Base-by-base conservation (phyloP, 2,888 invertebrate species). In the Ceramica pisi region DNA sequence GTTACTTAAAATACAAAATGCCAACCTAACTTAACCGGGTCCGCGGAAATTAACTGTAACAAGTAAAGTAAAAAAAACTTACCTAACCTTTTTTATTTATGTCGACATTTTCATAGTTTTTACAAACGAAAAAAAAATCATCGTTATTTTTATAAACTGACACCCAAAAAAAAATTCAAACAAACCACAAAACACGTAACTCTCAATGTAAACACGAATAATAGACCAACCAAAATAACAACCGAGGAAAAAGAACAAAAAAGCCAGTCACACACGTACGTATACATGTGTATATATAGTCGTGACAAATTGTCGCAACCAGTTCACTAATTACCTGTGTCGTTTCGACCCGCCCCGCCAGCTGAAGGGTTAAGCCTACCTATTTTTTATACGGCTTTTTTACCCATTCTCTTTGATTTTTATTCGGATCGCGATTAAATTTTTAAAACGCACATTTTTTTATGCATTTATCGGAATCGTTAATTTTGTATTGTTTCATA, bases 321-420 rank as follows among this genome's bases (percentile, higher is more conserved):
- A 81, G 83, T 80, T 76, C 85, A 85, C 85, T 86, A 87, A 87
- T 87, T 87, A 86, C 85, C 75, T 83, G 81, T 81, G 82, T 82
- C 80, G 82, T 81, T 83, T 80, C 80, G 81, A 82, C 81, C 84
- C 84, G 80, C 82, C 81, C 83, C 79, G 61, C 72, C 76, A 71
- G 76, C 67, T 73, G 79, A 73, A 75, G 91, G 92, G 93, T 92
- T 93, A 91, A 92, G 88, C 89, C 87, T 85, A 79, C 87, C 86
- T 84, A 89, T 90, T 90, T 83, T 90, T 88, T 87, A 82, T 62
- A 63, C 76, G 63, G 67, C 61, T 74, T 79, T 82, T 80, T 77
- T 80, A 70, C 62, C 63, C 75, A 55, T 77, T 75, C 74, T 68
- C 73, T 77, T 71, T 77, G 66, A 71, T 72, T 80, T 80, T 82